Evolutionary conservation across 2,113 vertebrate genomes (phyloP).

Genomic region (Antennarius striatus): DNA sequence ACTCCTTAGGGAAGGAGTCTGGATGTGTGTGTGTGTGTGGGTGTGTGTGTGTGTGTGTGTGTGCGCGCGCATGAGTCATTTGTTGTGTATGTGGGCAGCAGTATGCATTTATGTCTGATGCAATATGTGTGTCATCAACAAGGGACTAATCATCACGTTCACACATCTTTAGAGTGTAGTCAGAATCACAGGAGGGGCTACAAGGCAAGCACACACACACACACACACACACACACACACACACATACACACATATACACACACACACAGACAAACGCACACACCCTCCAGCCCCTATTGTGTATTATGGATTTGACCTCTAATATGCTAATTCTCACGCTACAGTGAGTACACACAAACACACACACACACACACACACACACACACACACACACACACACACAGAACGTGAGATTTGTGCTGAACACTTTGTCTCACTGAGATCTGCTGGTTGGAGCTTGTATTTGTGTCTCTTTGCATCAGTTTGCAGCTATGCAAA

Average conservation of each 20-base stretch:
- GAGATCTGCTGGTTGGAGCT: too few relatives aligned
- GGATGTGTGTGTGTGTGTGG: too few relatives aligned
- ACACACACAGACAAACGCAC: not conserved
- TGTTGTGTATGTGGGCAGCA: not conserved
- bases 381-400: constrained; percentile 12
- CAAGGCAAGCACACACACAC: constrained; percentile 1
- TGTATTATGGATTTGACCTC: constrained; percentile 65
- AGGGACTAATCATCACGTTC: constrained; percentile 4
- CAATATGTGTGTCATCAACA: constrained; percentile 40
- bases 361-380: not conserved
- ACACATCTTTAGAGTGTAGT: constrained; percentile 35
- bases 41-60: not conserved
- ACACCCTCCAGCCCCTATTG: constrained; percentile 31
- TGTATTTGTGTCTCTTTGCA: too few relatives aligned
- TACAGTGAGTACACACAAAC: constrained; percentile 28
- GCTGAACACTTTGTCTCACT: too few relatives aligned
- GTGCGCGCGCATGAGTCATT: constrained; percentile 13
- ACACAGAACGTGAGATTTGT: too few relatives aligned
- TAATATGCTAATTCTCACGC: constrained; percentile 52
- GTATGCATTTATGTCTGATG: constrained; percentile 38
- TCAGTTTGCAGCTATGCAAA: too few relatives aligned
- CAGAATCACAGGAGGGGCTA: constrained; percentile 23
- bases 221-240: too few relatives aligned
- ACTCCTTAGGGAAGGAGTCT: too few relatives aligned
- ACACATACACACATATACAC: too few relatives aligned